Conservation (phyloP, 2,888 invertebrate species). For the Scaptomyza polygonia region DNA sequence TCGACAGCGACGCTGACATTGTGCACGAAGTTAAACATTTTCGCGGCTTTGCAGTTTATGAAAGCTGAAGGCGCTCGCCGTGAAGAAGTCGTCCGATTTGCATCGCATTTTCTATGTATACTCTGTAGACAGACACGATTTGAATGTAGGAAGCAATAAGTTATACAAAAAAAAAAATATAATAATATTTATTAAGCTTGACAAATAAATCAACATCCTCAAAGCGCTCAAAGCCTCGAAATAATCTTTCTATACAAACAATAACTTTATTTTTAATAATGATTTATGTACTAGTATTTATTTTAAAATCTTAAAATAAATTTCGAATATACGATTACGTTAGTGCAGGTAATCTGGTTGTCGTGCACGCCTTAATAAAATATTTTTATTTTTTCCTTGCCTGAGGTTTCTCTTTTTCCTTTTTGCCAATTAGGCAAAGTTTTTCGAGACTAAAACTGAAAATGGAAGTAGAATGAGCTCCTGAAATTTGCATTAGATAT, state of each 20-base stretch:
- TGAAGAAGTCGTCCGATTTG: slow-evolving; percentile 20
- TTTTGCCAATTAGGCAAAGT: slow-evolving; percentile 67
- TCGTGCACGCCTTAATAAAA: neutral
- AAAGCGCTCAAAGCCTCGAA: too few species aligned
- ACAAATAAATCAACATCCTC: too few species aligned
- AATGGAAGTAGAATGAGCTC: slow-evolving; percentile 34
- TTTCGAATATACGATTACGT: too few species aligned
- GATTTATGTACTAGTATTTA: too few species aligned
- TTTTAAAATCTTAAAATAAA: too few species aligned
- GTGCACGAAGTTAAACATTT: slow-evolving; percentile 65
- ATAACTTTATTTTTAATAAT: too few species aligned
- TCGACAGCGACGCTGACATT: slow-evolving; percentile 66
- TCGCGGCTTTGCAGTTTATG: slow-evolving; percentile 66
- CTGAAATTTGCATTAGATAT: slow-evolving; percentile 49
- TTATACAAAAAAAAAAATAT: neutral
- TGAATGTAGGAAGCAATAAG: neutral
- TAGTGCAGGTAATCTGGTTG: neutral
- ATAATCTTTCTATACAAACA: neutral
- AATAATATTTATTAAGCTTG: too few species aligned
- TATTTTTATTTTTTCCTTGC: slow-evolving; percentile 9
- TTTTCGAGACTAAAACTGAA: slow-evolving; percentile 41
- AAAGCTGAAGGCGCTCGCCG: slow-evolving; percentile 29
- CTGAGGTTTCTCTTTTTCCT: slow-evolving; percentile 17
- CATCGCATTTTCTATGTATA: neutral
- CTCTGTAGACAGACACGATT: neutral